Evolutionary conservation across 2,797 vertebrate species (phyloP), one percentile per base, ranked within the genome.

Genomic region (Megaceryle alcyon): DNA sequence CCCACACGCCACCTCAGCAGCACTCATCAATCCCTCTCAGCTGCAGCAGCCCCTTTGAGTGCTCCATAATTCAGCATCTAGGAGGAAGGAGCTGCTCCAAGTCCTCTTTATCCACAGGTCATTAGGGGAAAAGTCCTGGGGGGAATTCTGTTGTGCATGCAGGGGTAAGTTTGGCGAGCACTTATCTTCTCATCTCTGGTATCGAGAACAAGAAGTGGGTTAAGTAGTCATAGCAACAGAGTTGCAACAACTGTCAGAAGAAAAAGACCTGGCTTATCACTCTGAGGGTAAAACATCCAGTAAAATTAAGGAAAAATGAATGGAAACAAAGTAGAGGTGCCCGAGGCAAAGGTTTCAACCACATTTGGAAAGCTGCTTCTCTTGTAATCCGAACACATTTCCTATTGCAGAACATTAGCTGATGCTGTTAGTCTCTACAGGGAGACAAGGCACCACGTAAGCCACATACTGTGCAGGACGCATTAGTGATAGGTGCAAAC

Each of bases 241-340:
- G 75, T 70, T 88, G 91, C 65, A 73, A 94, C 82, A 94, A 88
- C 29, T 72, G 81, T 48, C 77, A 63, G 87, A 44, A 82, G 82
- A 76, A 79, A 63, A 75, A 84, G 63, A 86, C 16, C 59, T 68
- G 35, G 48, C 29, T 96, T 88, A 60, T 79, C 89, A 79, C 33
- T 91, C 69, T 28, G 53, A 90, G 65, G 90, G 80, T 54, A 63
- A 89, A 94, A 93, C 37, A 82, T 68, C 85, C 87, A 82, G 18
- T 3, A 31, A 90, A 97, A 96, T 86, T 82, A 92, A 87, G 86
- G 81, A n/a, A 88, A 88, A 93, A 76, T 39, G 82, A 88, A 92
- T 21, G 80, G 85, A 61, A 96, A 95, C 85, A 79, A 94, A 95
- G 90, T 15, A 37, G 51, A 92, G 76, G 61, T 21, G 91, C 96